Conservation (phyloP, 2,797 vertebrate species). For the Eospalax fontanierii region DNA sequence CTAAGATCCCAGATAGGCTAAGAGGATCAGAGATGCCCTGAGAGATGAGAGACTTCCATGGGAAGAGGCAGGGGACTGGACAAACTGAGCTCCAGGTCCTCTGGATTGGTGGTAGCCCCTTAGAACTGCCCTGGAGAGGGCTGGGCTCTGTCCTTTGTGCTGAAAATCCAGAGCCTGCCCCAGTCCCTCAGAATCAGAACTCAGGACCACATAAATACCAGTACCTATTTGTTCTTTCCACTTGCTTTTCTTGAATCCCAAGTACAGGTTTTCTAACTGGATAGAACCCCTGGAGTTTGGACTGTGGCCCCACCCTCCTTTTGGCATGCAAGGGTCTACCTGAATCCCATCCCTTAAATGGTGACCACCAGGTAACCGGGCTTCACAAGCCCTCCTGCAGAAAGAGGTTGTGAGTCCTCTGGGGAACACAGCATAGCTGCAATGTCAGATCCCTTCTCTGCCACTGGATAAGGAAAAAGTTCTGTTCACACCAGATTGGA, state of each 20-base stretch:
- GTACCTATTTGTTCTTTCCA: too few species aligned
- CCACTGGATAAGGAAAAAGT: background rate
- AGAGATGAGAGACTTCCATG: background rate
- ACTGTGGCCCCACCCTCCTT: background rate
- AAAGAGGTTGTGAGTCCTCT: background rate
- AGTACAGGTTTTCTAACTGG: background rate
- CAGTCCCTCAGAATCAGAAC: background rate
- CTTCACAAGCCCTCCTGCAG: too few species aligned
- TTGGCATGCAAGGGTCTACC: background rate
- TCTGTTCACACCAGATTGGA: background rate
- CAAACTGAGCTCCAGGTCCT: background rate
- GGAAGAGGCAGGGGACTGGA: background rate
- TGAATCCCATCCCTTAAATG: background rate
- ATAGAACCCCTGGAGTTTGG: background rate
- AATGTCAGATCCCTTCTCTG: background rate
- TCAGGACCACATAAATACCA: background rate
- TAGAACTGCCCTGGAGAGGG: background rate
- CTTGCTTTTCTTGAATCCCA: background rate
- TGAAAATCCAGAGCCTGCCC: background rate
- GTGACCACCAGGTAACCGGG: background rate
- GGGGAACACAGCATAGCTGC: rapidly evolving
- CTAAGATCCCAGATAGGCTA: background rate
- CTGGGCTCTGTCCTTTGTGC: slow-evolving; percentile 54
- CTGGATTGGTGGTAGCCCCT: too few species aligned
- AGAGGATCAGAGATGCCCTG: background rate